phyloP scores from a whole-genome alignment of 2,113 vertebrate genomes.

The Ptychochromis oligacanthus region DNA sequence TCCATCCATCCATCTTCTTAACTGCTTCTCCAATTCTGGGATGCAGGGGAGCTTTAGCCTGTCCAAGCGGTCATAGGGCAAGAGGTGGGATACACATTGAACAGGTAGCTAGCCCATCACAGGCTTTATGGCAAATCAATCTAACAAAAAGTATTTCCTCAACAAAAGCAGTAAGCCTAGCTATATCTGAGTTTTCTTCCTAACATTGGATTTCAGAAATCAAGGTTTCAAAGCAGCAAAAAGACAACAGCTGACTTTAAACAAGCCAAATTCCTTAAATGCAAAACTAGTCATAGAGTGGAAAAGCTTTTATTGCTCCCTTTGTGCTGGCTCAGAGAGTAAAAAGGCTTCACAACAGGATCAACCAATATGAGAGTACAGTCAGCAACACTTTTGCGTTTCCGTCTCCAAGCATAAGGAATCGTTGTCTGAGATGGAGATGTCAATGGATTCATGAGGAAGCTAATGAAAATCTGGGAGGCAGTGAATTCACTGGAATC shows the following conservation, averaged over 20 bases:
- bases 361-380: neutral
- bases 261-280: neutral
- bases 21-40: no score
- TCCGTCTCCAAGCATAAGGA: neutral
- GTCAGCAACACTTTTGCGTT: neutral
- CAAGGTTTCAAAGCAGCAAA: no score
- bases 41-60: no score
- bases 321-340: neutral
- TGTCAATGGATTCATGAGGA: neutral
- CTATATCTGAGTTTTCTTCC: no score
- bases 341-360: neutral
- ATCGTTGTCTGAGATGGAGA: neutral
- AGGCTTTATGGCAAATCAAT: neutral
- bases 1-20: no score
- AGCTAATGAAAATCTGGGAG: neutral
- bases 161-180: neutral
- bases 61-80: neutral
- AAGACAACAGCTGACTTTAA: no score
- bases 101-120: neutral
- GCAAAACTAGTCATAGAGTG: neutral
- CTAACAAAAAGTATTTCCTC: neutral
- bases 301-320: neutral
- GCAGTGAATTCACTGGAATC: neutral
- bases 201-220: no score
- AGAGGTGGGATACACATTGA: neutral